Percentiles rank a stretch among this genome's conserved stretches.
Evolutionary conservation across 2,113 vertebrate genomes (phyloP).

Genomic region (Campylorhamphus procurvoides): DNA sequence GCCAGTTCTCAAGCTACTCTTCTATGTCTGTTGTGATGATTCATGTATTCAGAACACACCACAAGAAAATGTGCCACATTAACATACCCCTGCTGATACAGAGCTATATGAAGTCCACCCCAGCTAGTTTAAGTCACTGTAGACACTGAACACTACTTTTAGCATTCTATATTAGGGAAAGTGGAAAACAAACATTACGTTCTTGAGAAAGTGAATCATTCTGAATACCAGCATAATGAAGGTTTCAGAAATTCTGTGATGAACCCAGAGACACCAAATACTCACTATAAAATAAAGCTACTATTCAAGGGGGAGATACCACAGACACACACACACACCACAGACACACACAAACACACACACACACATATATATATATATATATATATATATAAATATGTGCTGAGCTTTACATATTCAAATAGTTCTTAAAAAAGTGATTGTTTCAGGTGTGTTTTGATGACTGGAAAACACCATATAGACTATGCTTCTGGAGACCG

Average conservation of each 20-base stretch:
- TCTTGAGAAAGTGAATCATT: not conserved
- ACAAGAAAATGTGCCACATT: not conserved
- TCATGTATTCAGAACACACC: not conserved
- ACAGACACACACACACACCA: not conserved
- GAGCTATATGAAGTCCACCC: not conserved
- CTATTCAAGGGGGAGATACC: not conserved
- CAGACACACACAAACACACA: too few relatives aligned
- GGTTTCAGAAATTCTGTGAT: not conserved
- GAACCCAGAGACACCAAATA: not conserved
- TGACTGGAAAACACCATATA: not conserved
- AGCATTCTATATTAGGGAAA: not conserved
- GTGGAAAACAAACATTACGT: not conserved
- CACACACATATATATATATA: too few relatives aligned
- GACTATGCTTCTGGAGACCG: not conserved
- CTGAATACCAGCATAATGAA: not conserved
- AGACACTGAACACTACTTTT: not conserved
- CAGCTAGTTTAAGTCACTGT: not conserved
- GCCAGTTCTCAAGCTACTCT: not conserved
- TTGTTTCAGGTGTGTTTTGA: not conserved
- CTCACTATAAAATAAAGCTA: not conserved
- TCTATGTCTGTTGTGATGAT: not conserved
- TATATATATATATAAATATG: too few relatives aligned
- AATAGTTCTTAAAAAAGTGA: not conserved
- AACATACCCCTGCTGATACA: not conserved
- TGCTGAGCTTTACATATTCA: not conserved